Conservation (phyloP, 2,888 invertebrate species). For the Drosophila multiciliata region DNA sequence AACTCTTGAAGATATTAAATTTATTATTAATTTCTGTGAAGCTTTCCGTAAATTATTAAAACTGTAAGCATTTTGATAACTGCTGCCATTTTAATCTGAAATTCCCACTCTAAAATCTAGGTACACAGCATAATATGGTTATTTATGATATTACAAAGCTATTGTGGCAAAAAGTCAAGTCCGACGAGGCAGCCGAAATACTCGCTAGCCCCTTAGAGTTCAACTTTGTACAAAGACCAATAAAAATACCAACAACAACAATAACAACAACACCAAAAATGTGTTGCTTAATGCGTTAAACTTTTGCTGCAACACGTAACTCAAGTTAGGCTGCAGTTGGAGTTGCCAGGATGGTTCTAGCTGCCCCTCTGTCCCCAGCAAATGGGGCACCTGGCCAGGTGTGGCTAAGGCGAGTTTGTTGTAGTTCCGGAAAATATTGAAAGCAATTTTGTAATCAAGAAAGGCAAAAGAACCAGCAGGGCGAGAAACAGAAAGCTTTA, state of each 20-base stretch:
- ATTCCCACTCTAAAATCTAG: neutral
- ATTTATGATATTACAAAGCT: slow-evolving; percentile 36
- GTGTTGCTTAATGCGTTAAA: slow-evolving; percentile 76
- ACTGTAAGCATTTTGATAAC: neutral
- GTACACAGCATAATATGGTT: slow-evolving; percentile 22
- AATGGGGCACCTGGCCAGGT: slow-evolving; percentile 54
- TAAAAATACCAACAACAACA: slow-evolving; percentile 35
- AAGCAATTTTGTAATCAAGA: slow-evolving; percentile 77
- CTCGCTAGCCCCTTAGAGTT: slow-evolving; percentile 17
- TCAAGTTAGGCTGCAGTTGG: slow-evolving; percentile 69
- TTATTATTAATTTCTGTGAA: neutral
- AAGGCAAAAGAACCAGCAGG: slow-evolving; percentile 33
- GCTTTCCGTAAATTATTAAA: neutral
- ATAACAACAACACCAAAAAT: slow-evolving; percentile 46
- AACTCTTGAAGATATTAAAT: neutral
- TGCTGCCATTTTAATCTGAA: neutral
- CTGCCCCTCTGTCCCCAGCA: neutral
- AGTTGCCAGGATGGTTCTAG: slow-evolving; percentile 32
- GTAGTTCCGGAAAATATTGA: slow-evolving; percentile 66
- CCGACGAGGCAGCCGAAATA: slow-evolving; percentile 20
- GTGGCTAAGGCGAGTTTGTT: slow-evolving; percentile 63
- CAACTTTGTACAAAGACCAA: slow-evolving; percentile 47
- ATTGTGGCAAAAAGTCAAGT: slow-evolving; percentile 17
- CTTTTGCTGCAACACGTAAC: slow-evolving; percentile 78
- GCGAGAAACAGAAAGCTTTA: slow-evolving; percentile 59